These are phyloP conservation scores for Takifugu ocellatus DNA, from an alignment of 2,797 vertebrate genomes.

Conservation along the genomic window DNA sequence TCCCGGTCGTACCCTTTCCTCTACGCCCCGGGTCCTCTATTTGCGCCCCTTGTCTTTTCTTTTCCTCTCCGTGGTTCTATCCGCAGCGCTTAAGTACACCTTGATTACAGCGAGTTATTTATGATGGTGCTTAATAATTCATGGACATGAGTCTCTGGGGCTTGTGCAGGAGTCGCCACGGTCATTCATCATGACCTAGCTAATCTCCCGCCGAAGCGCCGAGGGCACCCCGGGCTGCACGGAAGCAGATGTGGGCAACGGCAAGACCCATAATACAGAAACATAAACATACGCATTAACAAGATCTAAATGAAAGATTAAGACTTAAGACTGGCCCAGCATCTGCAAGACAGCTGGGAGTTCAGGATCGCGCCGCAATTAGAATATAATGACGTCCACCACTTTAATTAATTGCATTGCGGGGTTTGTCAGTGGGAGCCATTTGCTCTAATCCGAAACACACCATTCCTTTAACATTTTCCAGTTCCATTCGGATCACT, in stretches of 20 bases:
- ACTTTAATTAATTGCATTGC: conserved; percentile 29
- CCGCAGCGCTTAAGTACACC: conserved; percentile 34
- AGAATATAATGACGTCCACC: conserved; percentile 12
- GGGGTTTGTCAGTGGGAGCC: not conserved
- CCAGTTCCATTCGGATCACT: not conserved
- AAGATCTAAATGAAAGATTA: conserved; percentile 44
- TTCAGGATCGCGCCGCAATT: conserved; percentile 1
- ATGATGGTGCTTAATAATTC: conserved; percentile 63
- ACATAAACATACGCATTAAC: conserved; percentile 37
- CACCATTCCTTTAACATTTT: conserved; percentile 9
- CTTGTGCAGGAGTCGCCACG: conserved; percentile 39
- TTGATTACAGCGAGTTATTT: conserved; percentile 67
- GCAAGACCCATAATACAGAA: conserved; percentile 30
- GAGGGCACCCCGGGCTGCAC: conserved; percentile 22
- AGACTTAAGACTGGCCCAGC: conserved; percentile 1
- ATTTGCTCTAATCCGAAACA: conserved; percentile 16
- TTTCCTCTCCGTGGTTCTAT: conserved; percentile 4
- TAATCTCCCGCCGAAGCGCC: conserved; percentile 48
- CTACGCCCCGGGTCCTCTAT: conserved; percentile 4
- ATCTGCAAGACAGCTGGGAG: conserved; percentile 15
- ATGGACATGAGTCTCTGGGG: conserved; percentile 43
- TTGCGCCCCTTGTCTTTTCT: not conserved
- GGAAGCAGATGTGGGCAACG: conserved; percentile 21
- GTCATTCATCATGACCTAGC: conserved; percentile 57
- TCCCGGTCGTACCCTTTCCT: conserved; percentile 31